A percentile compares a stretch with the other conserved stretches of the same genome.
phyloP scores from a whole-genome alignment of 2,888 invertebrate genomes.

The Orthosia cruda region DNA sequence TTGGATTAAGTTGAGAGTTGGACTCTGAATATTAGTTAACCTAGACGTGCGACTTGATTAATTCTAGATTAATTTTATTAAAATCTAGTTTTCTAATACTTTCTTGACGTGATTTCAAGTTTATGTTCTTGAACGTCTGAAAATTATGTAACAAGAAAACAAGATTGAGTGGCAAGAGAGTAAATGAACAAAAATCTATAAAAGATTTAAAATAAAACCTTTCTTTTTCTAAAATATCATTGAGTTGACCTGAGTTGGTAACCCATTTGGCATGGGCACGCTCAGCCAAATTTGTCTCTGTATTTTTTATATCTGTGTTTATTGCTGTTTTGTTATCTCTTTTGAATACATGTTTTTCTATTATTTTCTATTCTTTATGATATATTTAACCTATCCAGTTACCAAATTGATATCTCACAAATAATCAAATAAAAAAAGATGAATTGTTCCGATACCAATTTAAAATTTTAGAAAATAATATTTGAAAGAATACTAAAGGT shows the following conservation, averaged over 20 bases:
- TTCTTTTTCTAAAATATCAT: neutral
- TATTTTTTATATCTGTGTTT: too few species aligned
- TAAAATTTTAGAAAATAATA: constrained; percentile 38
- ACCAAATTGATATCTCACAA: neutral
- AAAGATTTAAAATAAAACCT: neutral
- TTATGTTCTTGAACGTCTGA: too few species aligned
- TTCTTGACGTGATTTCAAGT: too few species aligned
- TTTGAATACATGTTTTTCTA: too few species aligned
- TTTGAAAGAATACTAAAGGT: constrained; percentile 36
- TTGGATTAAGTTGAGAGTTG: constrained; percentile 26
- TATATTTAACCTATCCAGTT: neutral
- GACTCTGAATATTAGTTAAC: constrained; percentile 29
- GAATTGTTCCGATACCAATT: constrained; percentile 49
- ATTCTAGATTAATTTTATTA: constrained; percentile 7
- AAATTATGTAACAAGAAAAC: constrained; percentile 32
- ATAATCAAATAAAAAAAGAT: too few species aligned
- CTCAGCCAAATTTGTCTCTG: too few species aligned
- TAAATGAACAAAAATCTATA: constrained; percentile 3
- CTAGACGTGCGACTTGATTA: constrained; percentile 5
- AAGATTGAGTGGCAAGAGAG: constrained; percentile 24
- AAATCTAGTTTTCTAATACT: neutral
- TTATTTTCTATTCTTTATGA: neutral
- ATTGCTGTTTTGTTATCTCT: too few species aligned
- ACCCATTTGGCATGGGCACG: too few species aligned
- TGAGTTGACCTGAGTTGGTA: neutral